These are phyloP conservation scores for Torymus tubicola DNA, from an alignment of 2,888 invertebrate species.

Conservation along the genomic window DNA sequence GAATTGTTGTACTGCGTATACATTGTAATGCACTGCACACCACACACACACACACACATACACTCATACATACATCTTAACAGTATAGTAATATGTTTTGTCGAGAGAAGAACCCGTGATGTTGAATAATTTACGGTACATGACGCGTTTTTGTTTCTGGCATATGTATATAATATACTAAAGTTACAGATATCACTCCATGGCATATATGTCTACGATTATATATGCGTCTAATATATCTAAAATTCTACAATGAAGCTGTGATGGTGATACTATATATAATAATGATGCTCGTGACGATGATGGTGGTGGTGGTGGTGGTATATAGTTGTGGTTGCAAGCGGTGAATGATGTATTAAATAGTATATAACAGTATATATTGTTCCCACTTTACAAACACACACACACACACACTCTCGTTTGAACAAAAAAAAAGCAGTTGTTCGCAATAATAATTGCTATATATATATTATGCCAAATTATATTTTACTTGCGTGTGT, in stretches of 20 bases:
- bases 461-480: too few relatives aligned
- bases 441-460: too few relatives aligned
- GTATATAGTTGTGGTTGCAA: too few relatives aligned
- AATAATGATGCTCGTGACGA: background rate
- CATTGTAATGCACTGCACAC: background rate
- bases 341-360: background rate
- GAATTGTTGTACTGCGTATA: background rate
- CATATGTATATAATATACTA: background rate
- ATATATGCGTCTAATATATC: too few relatives aligned
- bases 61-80: too few relatives aligned
- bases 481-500: too few relatives aligned
- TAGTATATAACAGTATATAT: background rate
- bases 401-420: too few relatives aligned
- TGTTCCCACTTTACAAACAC: constrained; percentile 7
- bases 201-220: background rate
- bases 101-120: too few relatives aligned
- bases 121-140: background rate
- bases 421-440: background rate
- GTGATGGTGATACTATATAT: constrained; percentile 13
- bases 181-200: background rate
- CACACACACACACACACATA: too few relatives aligned
- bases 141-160: too few relatives aligned
- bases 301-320: constrained; percentile 9
- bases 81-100: too few relatives aligned
- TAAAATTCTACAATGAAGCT: constrained; percentile 7